phyloP scores from a whole-genome alignment of 2,113 vertebrate species.

The Chamaea fasciata region DNA sequence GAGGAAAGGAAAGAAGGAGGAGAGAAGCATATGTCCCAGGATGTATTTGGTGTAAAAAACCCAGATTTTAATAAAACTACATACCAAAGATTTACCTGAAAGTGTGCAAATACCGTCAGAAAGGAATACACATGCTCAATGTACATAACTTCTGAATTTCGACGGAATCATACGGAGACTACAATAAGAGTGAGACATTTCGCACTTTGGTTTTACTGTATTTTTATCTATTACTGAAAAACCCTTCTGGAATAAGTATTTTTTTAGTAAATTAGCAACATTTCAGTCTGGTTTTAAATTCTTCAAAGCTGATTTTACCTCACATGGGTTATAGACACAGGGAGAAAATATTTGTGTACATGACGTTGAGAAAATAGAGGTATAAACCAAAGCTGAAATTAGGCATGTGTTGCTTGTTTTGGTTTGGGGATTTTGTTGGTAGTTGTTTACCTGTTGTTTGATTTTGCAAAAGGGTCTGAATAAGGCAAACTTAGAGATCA shows the following conservation, averaged over 20 bases:
- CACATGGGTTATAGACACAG: background rate
- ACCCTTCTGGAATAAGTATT: background rate
- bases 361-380: background rate
- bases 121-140: accelerated
- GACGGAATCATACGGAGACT: background rate
- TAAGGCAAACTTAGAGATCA: background rate
- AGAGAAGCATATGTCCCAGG: background rate
- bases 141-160: background rate
- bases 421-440: background rate
- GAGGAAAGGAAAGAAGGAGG: background rate
- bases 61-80: background rate
- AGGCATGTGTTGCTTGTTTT: background rate
- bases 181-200: background rate
- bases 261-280: background rate
- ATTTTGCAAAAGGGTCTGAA: background rate
- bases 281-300: background rate
- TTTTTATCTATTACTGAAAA: background rate
- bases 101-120: background rate
- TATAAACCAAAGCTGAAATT: background rate
- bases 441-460: background rate
- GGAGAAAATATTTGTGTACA: background rate
- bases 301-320: background rate
- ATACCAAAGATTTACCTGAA: background rate
- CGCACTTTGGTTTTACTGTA: background rate
- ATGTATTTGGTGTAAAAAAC: background rate